phyloP scores from a whole-genome alignment of 2,113 vertebrate species.

The Astur gentilis region DNA sequence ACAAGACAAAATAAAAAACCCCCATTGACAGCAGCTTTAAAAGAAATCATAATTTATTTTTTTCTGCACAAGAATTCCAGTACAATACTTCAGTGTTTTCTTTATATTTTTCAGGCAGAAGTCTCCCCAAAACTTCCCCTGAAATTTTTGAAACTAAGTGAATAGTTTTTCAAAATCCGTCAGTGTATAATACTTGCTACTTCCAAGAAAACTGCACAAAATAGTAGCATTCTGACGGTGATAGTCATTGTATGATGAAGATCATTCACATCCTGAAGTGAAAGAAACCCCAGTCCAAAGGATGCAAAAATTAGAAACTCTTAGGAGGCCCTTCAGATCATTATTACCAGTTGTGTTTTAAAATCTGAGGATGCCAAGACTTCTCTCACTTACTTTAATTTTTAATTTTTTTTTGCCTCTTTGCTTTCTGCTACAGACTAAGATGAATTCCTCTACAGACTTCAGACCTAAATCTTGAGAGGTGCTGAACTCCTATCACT shows the following conservation, averaged over 20 bases:
- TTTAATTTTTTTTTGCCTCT: not conserved
- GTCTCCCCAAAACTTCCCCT: not conserved
- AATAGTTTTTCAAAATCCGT: not conserved
- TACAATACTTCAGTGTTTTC: not conserved
- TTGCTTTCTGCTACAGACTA: not conserved
- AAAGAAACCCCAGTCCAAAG: not conserved
- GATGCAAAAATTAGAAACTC: not conserved
- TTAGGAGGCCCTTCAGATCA: not conserved
- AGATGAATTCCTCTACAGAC: not conserved
- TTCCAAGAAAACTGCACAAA: not conserved
- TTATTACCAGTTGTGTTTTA: not conserved
- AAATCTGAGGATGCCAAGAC: not conserved
- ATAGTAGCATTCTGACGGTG: not conserved
- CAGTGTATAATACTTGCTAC: not conserved
- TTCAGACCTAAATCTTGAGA: not conserved
- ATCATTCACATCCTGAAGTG: not conserved
- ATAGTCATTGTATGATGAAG: not conserved
- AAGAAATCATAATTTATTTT: rapidly evolving
- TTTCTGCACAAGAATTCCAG: not conserved
- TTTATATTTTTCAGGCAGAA: not conserved
- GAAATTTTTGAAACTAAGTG: not conserved
- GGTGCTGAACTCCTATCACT: not conserved
- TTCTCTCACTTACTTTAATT: not conserved
- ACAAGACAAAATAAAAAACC: not conserved
- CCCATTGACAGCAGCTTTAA: not conserved